phyloP scores from a whole-genome alignment of 2,113 vertebrate genomes.

The Channa maculata region DNA sequence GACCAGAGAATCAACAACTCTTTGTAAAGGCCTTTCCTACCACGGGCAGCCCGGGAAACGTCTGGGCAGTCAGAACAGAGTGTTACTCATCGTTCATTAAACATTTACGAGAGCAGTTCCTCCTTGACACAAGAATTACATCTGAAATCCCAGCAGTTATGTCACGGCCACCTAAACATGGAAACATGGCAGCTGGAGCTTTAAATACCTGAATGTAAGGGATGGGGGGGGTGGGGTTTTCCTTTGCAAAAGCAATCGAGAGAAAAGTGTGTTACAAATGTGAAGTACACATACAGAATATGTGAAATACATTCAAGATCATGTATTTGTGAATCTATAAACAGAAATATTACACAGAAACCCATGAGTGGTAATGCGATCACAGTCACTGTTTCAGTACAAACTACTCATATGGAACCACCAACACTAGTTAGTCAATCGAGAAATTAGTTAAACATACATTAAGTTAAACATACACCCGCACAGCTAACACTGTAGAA shows the following conservation, averaged over 20 bases:
- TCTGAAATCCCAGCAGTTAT: slow-evolving; percentile 70
- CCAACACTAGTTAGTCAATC: no score
- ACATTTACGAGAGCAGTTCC: slow-evolving; percentile 66
- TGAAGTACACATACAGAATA: no score
- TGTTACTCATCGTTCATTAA: slow-evolving; percentile 64
- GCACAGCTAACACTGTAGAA: no score
- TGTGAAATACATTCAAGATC: no score
- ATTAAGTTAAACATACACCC: no score
- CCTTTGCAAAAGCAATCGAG: slow-evolving; percentile 16
- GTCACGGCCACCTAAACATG: slow-evolving; percentile 57
- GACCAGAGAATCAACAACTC: slow-evolving; percentile 29
- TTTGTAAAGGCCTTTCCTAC: slow-evolving; percentile 59
- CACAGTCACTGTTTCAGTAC: no score
- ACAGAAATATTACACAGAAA: no score
- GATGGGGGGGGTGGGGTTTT: not conserved
- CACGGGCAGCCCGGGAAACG: slow-evolving; percentile 33
- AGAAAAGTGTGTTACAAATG: not conserved
- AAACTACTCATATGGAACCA: no score
- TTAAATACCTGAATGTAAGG: slow-evolving; percentile 57
- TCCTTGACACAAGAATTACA: slow-evolving; percentile 68
- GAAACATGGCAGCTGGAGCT: slow-evolving; percentile 64
- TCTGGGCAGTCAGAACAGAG: slow-evolving; percentile 44
- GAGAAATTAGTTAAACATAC: no score
- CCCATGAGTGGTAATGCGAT: no score
- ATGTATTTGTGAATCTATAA: no score